Conservation (phyloP, 2,888 invertebrate genomes). For the Caenorhabditis sulstoni region DNA sequence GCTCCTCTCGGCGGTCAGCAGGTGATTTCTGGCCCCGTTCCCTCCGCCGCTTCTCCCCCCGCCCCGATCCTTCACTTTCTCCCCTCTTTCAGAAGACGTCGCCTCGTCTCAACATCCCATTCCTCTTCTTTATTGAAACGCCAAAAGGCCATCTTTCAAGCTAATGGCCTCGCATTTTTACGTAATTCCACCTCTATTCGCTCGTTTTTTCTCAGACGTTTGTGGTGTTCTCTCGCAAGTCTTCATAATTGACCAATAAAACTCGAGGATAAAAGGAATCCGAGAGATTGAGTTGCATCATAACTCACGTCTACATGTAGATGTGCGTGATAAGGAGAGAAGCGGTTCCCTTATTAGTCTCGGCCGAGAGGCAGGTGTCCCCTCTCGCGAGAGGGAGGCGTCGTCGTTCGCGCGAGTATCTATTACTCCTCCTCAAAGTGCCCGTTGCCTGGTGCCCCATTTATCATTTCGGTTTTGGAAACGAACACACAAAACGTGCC, state of each 20-base stretch:
- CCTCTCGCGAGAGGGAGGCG: not conserved
- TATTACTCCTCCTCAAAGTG: constrained; percentile 35
- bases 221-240: not conserved
- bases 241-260: constrained; percentile 20
- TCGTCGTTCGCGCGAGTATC: constrained; percentile 44
- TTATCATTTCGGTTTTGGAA: constrained; percentile 40
- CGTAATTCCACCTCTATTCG: constrained; percentile 10
- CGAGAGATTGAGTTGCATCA: constrained; percentile 18
- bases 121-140: constrained; percentile 30
- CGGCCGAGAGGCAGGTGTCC: constrained; percentile 3
- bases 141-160: constrained; percentile 26
- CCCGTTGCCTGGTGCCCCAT: constrained; percentile 26
- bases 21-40: constrained; percentile 11
- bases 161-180: constrained; percentile 43
- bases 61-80: constrained; percentile 6
- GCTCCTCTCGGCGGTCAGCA: not conserved
- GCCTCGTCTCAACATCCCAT: constrained; percentile 26
- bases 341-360: constrained; percentile 6
- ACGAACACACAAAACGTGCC: constrained; percentile 48
- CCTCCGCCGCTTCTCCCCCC: constrained; percentile 6
- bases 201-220: constrained; percentile 15
- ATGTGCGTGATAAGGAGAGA: constrained; percentile 16
- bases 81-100: constrained; percentile 32
- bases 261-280: constrained; percentile 4
- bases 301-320: constrained; percentile 17